Evolutionary conservation across 2,113 vertebrate species (phyloP).

Genomic region (Acrocephalus arundinaceus): DNA sequence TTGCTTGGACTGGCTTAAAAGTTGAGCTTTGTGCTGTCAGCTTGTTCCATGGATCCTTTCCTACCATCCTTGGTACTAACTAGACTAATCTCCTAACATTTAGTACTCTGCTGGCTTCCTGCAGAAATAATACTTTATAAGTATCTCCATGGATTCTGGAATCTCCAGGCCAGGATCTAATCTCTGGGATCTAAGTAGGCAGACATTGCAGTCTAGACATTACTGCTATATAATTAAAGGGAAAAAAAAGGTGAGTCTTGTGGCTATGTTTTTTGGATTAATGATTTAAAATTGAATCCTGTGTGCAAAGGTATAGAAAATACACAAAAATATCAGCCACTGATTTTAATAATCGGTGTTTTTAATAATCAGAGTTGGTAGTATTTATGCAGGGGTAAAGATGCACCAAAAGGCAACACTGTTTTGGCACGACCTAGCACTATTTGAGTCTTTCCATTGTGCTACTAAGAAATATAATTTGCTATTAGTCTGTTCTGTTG

Average conservation of each 20-base stretch:
- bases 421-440: background rate
- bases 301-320: background rate
- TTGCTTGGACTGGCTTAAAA: background rate
- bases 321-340: background rate
- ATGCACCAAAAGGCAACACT: background rate
- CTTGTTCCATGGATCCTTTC: background rate
- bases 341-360: background rate
- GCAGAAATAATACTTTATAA: background rate
- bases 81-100: background rate
- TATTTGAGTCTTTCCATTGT: background rate
- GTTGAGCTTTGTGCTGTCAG: background rate
- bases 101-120: background rate
- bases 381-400: background rate
- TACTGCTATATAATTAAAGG: too few relatives aligned
- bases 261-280: background rate
- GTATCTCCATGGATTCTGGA: background rate
- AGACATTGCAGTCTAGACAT: fast-evolving
- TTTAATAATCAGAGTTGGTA: background rate
- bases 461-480: background rate
- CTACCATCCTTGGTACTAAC: background rate
- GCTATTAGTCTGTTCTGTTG: background rate
- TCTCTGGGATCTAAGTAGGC: background rate
- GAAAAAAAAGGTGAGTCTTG: background rate
- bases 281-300: background rate
- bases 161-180: background rate